Percentiles rank a stretch among this genome's conserved stretches.
Conservation (phyloP, 2,797 vertebrate species). For the Ara ararauna region DNA sequence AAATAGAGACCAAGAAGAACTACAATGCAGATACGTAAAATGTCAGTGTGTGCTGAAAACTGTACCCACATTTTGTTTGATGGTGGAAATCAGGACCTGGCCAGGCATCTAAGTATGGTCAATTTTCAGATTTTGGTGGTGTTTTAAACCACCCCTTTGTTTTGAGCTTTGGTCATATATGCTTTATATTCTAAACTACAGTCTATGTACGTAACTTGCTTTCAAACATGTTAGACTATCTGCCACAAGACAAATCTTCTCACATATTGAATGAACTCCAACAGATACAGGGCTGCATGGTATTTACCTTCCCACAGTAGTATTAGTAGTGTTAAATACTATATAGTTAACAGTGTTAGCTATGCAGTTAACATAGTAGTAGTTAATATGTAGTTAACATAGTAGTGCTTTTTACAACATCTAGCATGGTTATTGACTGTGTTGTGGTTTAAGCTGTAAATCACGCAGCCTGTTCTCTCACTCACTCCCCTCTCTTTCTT, state of each 20-base stretch:
- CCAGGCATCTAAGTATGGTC: neutral
- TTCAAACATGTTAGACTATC: neutral
- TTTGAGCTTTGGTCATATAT: neutral
- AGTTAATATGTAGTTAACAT: neutral
- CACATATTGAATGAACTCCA: neutral
- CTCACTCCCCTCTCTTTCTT: too few relatives aligned
- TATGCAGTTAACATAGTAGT: neutral
- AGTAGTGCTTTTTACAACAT: neutral
- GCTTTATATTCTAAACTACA: neutral
- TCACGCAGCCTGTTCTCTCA: too few relatives aligned
- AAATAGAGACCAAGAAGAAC: neutral
- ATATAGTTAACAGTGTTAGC: neutral
- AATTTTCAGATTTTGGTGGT: neutral
- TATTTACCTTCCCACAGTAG: neutral
- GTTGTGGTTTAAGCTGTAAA: too few relatives aligned
- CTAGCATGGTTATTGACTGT: neutral
- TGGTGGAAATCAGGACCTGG: neutral
- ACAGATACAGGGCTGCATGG: neutral
- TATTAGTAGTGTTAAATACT: neutral
- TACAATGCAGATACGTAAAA: neutral
- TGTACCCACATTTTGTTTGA: neutral
- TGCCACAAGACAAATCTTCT: neutral
- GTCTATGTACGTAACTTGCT: rapidly evolving
- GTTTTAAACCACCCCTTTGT: neutral
- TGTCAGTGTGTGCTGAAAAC: neutral